Conservation (phyloP, 2,888 invertebrate genomes). For the Helleia helle region DNA sequence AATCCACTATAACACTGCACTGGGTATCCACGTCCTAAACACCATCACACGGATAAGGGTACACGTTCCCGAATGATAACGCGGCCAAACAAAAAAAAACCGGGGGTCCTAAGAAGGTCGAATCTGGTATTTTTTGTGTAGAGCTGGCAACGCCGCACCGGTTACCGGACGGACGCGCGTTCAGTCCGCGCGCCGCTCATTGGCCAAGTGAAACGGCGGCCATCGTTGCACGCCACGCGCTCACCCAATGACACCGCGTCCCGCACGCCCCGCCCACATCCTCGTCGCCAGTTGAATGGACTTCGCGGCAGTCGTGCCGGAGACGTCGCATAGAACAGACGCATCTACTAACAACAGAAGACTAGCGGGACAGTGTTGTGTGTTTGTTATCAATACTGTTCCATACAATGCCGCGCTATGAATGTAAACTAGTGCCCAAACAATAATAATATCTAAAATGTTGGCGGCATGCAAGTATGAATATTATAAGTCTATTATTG, state of each 20-base stretch:
- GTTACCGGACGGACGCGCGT: constrained; percentile 65
- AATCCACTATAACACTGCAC: constrained; percentile 62
- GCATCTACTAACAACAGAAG: too few relatives aligned
- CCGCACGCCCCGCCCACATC: constrained; percentile 72
- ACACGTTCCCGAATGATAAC: constrained; percentile 69
- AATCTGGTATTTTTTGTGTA: constrained; percentile 69
- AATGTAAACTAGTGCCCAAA: neutral
- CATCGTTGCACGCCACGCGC: constrained; percentile 51
- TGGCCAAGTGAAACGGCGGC: constrained; percentile 69
- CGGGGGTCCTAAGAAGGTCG: constrained; percentile 72
- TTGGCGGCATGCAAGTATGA: constrained; percentile 2
- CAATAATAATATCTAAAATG: neutral
- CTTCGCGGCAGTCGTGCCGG: constrained; percentile 55
- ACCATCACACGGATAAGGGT: constrained; percentile 68
- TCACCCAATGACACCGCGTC: constrained; percentile 63
- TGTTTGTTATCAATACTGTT: constrained; percentile 11
- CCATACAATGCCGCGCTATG: neutral
- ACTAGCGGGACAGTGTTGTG: constrained; percentile 12
- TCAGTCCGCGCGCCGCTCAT: constrained; percentile 64
- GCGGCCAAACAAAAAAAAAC: constrained; percentile 69
- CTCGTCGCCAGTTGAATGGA: constrained; percentile 62
- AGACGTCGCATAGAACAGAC: constrained; percentile 32
- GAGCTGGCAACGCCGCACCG: constrained; percentile 69
- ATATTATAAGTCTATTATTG: too few relatives aligned
- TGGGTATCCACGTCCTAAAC: constrained; percentile 52